These are phyloP conservation scores for Hippocampus barbouri DNA, from an alignment of 2,113 vertebrate genomes.

Conservation along the genomic window DNA sequence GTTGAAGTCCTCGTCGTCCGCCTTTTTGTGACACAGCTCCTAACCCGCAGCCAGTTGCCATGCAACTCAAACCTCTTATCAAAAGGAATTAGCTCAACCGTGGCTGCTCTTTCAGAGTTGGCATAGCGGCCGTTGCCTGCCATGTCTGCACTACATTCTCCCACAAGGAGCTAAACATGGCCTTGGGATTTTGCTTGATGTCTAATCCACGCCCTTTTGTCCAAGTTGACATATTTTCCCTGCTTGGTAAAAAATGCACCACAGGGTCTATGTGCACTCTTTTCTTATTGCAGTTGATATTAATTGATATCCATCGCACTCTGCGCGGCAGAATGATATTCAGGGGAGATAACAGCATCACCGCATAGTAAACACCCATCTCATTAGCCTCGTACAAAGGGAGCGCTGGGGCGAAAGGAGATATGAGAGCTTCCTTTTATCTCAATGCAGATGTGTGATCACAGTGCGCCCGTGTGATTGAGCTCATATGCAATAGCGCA, in stretches of 20 bases:
- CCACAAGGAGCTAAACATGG: conserved; percentile 9
- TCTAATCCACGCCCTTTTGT: conserved; percentile 5
- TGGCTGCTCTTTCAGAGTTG: conserved; percentile 37
- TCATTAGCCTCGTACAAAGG: conserved; percentile 64
- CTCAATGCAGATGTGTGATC: neutral
- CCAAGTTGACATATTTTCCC: neutral
- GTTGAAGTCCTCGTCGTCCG: conserved; percentile 31
- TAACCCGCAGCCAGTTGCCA: conserved; percentile 62
- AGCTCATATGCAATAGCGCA: neutral
- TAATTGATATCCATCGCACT: conserved; percentile 16
- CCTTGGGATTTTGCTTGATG: conserved; percentile 18
- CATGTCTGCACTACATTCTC: conserved; percentile 17
- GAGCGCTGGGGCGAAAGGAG: conserved; percentile 28
- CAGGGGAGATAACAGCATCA: conserved; percentile 17
- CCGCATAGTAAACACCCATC: conserved; percentile 69
- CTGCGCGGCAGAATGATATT: conserved; percentile 19
- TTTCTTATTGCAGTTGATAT: conserved; percentile 26
- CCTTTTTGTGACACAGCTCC: conserved; percentile 51
- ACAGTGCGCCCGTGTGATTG: neutral
- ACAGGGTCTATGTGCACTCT: neutral
- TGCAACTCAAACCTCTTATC: conserved; percentile 61
- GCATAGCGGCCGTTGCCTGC: conserved; percentile 17
- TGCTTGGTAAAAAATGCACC: conserved; percentile 11
- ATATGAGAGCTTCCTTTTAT: conserved; percentile 25
- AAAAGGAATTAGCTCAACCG: conserved; percentile 60